Evolutionary conservation across 2,888 invertebrate species (phyloP).

Genomic region (Orthosia gracilis): DNA sequence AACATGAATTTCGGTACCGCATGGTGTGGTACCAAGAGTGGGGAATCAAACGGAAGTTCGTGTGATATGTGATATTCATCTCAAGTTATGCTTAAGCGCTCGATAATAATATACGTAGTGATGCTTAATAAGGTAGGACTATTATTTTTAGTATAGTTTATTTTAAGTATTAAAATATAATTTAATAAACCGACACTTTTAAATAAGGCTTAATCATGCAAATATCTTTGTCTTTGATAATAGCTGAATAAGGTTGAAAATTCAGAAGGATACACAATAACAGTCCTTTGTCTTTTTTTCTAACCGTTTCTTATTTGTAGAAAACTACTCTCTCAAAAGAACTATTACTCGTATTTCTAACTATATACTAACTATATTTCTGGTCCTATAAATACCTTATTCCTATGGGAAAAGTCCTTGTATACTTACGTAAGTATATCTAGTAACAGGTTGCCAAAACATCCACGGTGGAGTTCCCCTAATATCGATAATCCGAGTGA

Average conservation of each 20-base stretch:
- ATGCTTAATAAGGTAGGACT: no score
- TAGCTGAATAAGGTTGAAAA: background rate
- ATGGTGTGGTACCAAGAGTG: background rate
- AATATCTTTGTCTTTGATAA: background rate
- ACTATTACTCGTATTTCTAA: no score
- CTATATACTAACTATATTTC: no score
- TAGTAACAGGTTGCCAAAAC: slow-evolving; percentile 42
- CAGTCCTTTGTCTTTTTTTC: background rate
- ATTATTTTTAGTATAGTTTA: no score
- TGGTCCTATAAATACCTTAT: no score
- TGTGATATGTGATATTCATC: background rate
- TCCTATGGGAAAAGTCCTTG: background rate
- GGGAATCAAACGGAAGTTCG: background rate
- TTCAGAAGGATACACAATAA: background rate
- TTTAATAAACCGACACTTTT: no score
- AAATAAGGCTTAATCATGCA: background rate
- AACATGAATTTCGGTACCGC: slow-evolving; percentile 15
- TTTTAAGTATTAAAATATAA: no score
- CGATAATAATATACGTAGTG: background rate
- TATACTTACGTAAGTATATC: background rate
- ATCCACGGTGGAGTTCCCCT: slow-evolving; percentile 6
- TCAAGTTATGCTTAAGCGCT: background rate
- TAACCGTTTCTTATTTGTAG: no score
- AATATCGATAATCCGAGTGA: slow-evolving; percentile 37
- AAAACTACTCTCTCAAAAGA: no score